Evolutionary conservation across 2,888 invertebrate genomes (phyloP), one percentile per base, ranked within the genome.

Genomic region (Dicyrtomina minuta): DNA sequence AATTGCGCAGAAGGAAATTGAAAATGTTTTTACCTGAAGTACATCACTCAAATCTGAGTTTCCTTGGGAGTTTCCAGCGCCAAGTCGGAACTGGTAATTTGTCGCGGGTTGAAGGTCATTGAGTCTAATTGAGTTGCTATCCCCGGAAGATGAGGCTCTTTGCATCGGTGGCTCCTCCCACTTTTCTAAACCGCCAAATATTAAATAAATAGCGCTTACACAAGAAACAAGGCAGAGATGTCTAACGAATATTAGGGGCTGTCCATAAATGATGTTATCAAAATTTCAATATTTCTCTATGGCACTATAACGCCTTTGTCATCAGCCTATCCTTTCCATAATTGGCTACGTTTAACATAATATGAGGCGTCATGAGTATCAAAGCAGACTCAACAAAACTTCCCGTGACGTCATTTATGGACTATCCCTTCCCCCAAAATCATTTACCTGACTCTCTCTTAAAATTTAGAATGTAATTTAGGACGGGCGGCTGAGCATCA

Each of bases 391-490:
- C n/a, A n/a, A n/a, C n/a, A n/a, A n/a, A n/a, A n/a, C n/a, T n/a
- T n/a, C n/a, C n/a, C n/a, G n/a, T n/a, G n/a, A n/a, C n/a, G n/a
- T n/a, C n/a, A n/a, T n/a, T n/a, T n/a, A n/a, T n/a, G n/a, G n/a
- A n/a, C n/a, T n/a, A n/a, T n/a, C n/a, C n/a, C n/a, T n/a, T n/a
- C 5, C 12, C 51, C 49, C 10, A 49, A 49, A 22, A 17, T 20
- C 20, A 17, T 81, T 71, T 79, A 85, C 86, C 85, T 80, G 84
- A 84, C 0, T 84, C 83, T 76, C 86, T 86, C 80, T 86, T 87
- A 78, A 85, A 87, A 77, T 87, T 86, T 24, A 88, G 81, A 72
- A 86, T 84, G 79, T 87, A 88, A 74, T 84, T 84, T 12, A 84
- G 82, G 74, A 88, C 84, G 12, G 85, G 84, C 33, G 71, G 70